These are phyloP conservation scores for Spea hammondii DNA, from an alignment of 2,797 vertebrate species.

Conservation along the genomic window DNA sequence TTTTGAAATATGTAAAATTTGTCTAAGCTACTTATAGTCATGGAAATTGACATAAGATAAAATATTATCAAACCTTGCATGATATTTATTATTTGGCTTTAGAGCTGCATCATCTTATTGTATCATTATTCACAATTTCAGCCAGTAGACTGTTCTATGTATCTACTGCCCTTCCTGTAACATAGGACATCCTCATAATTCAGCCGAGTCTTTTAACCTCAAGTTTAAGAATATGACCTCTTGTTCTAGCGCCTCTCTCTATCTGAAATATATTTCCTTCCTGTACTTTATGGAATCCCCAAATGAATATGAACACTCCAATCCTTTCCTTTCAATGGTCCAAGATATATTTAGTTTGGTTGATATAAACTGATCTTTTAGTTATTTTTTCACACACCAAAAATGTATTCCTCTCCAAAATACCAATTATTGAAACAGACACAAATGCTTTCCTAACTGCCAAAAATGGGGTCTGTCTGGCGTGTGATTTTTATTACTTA, in stretches of 20 bases:
- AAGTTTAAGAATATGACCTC: constrained; percentile 30
- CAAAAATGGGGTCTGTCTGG: constrained; percentile 17
- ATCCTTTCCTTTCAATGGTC: neutral
- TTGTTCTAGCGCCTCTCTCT: constrained; percentile 25
- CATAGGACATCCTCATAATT: neutral
- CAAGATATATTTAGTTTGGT: neutral
- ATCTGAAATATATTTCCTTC: constrained; percentile 42
- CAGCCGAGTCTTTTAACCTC: neutral
- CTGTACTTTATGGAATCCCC: constrained; percentile 34
- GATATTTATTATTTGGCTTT: neutral
- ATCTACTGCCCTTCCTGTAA: neutral
- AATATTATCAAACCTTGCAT: neutral
- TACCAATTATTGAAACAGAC: constrained; percentile 34
- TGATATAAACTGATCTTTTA: constrained; percentile 3
- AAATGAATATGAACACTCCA: constrained; percentile 3
- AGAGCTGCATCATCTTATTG: neutral
- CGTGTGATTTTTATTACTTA: constrained; percentile 37
- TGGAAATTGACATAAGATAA: too few species aligned
- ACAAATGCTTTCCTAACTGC: constrained; percentile 35
- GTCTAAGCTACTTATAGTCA: too few species aligned
- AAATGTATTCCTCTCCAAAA: constrained; percentile 1
- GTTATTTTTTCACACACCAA: constrained; percentile 6
- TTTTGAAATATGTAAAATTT: too few species aligned
- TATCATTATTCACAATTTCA: neutral
- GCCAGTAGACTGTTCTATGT: neutral